phyloP scores from a whole-genome alignment of 2,888 invertebrate genomes.

The Tyria jacobaeae region DNA sequence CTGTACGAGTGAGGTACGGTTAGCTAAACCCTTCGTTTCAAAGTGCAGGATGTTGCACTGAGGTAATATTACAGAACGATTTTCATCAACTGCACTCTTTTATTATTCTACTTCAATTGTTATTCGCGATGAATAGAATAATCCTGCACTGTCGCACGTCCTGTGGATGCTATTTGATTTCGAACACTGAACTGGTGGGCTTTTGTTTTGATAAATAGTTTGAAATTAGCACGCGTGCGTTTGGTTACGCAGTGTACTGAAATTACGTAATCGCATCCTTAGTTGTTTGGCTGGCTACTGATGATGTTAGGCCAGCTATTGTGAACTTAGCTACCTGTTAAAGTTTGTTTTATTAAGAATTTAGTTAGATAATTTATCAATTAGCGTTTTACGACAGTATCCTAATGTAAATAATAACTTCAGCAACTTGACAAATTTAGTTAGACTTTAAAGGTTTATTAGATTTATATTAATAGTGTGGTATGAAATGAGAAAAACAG shows the following conservation, averaged over 20 bases:
- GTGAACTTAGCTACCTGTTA: neutral
- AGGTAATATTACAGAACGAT: slow-evolving; percentile 66
- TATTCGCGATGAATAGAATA: slow-evolving; percentile 54
- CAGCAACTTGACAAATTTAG: too few species aligned
- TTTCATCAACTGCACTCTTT: slow-evolving; percentile 61
- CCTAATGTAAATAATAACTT: too few species aligned
- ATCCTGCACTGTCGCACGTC: slow-evolving; percentile 54
- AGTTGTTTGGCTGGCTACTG: neutral
- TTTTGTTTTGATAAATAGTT: slow-evolving; percentile 50
- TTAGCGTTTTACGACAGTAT: too few species aligned
- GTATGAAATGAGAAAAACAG: too few species aligned
- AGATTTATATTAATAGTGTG: too few species aligned
- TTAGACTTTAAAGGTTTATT: too few species aligned
- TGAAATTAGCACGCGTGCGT: slow-evolving; percentile 29
- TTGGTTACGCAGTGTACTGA: too few species aligned
- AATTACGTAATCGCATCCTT: too few species aligned
- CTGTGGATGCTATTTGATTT: slow-evolving; percentile 55
- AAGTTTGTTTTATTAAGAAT: neutral
- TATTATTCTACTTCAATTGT: slow-evolving; percentile 72
- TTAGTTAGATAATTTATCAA: too few species aligned
- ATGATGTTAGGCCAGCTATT: neutral
- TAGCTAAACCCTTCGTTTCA: slow-evolving; percentile 52
- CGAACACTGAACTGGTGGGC: slow-evolving; percentile 54
- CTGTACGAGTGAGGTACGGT: slow-evolving; percentile 40
- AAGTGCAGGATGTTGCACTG: slow-evolving; percentile 74